Percentiles rank a stretch among this genome's conserved stretches.
These are phyloP conservation scores for Colistium nudipinnis DNA, from an alignment of 2,113 vertebrate genomes.

Conservation along the genomic window DNA sequence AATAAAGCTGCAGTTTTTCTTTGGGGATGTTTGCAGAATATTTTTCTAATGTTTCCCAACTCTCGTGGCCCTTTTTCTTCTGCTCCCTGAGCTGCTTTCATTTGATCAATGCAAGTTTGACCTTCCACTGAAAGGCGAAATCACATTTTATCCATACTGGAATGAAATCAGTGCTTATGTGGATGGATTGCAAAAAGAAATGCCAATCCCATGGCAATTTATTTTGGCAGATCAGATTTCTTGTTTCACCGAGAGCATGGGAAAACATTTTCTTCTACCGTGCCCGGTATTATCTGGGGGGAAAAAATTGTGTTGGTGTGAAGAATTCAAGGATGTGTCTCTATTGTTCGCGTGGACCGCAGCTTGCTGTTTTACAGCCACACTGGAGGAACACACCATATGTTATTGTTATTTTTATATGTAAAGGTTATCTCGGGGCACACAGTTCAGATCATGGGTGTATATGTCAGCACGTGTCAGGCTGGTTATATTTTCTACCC, in stretches of 20 bases:
- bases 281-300: not conserved
- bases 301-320: not conserved
- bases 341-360: not conserved
- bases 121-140: conserved; percentile 16
- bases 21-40: not conserved
- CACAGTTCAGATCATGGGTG: not conserved
- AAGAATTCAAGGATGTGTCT: not conserved
- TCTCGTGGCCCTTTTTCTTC: not conserved
- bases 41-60: conserved; percentile 2
- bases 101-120: conserved; percentile 19
- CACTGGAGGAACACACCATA: not conserved
- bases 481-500: not conserved
- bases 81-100: not conserved
- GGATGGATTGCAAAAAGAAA: not conserved
- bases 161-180: conserved; percentile 36
- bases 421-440: conserved; percentile 8
- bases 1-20: conserved; percentile 42
- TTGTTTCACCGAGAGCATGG: not conserved
- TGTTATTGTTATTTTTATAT: not conserved
- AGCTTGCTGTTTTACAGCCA: conserved; percentile 7
- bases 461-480: not conserved
- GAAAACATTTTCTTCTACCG: not conserved
- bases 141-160: conserved; percentile 35
- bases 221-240: conserved; percentile 27
- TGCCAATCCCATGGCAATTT: conserved; percentile 6